These are phyloP conservation scores for Copidosoma aretas DNA, from an alignment of 2,888 invertebrate species.

Conservation along the genomic window DNA sequence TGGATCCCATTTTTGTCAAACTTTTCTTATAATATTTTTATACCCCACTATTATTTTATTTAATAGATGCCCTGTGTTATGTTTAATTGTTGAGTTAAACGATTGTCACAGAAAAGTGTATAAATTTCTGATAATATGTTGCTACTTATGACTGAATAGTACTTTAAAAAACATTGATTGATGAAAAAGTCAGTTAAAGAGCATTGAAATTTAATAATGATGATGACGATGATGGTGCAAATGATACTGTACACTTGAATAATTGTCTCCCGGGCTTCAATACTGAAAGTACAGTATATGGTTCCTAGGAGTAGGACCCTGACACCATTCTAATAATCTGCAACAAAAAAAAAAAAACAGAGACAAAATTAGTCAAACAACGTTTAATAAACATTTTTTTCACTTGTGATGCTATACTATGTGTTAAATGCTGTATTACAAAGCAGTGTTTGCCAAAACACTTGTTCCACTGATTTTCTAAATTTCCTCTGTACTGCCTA, in stretches of 20 bases:
- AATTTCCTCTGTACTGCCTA: no score
- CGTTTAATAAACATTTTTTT: no score
- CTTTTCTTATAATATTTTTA: no score
- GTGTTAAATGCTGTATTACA: no score
- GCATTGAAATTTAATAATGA: constrained; percentile 18
- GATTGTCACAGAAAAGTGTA: constrained; percentile 16
- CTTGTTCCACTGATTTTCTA: no score
- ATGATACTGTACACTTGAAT: constrained; percentile 14
- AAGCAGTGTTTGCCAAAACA: no score
- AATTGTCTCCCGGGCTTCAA: constrained; percentile 25
- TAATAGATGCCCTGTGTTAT: no score
- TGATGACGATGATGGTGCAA: not conserved
- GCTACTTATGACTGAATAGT: not conserved
- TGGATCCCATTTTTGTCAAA: constrained; percentile 53
- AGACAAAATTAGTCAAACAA: no score
- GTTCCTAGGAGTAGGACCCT: constrained; percentile 45
- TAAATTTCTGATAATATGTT: no score
- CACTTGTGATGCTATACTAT: no score
- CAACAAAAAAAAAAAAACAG: constrained; percentile 36
- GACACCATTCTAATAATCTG: constrained; percentile 50
- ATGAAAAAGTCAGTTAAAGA: constrained; percentile 21
- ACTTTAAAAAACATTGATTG: not conserved
- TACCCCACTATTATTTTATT: no score
- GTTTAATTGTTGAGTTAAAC: no score
- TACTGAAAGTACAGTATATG: constrained; percentile 14